These are phyloP conservation scores for Tetraodon nigroviridis DNA, from an alignment of 2,113 vertebrate genomes.

Conservation along the genomic window DNA sequence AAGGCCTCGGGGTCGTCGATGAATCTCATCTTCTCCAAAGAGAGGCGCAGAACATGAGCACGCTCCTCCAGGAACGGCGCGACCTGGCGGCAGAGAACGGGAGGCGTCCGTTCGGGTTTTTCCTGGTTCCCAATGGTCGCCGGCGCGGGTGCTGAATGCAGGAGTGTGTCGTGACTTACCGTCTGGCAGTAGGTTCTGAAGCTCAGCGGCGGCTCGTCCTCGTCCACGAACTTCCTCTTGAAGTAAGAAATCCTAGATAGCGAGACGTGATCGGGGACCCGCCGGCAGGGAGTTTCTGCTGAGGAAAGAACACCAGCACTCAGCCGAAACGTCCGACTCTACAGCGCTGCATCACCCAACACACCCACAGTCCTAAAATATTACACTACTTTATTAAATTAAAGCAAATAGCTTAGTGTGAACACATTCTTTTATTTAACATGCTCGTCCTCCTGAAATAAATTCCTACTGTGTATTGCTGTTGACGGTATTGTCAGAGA, in stretches of 20 bases:
- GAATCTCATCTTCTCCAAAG: constrained; percentile 93
- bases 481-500: no score
- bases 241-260: constrained; percentile 91
- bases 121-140: background rate
- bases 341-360: no score
- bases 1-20: constrained; percentile 95
- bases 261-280: constrained; percentile 83
- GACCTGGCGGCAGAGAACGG: constrained; percentile 68
- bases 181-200: constrained; percentile 88
- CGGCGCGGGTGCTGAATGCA: background rate
- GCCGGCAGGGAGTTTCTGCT: constrained; percentile 84
- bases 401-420: no score
- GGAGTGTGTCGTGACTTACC: constrained; percentile 72
- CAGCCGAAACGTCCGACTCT: no score
- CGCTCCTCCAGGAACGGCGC: constrained; percentile 88
- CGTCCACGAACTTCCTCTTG: constrained; percentile 95
- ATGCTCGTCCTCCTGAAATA: no score
- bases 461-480: no score
- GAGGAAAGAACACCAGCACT: background rate
- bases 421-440: no score
- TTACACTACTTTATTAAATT: no score
- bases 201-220: constrained; percentile 84
- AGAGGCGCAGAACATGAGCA: constrained; percentile 92
- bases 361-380: no score
- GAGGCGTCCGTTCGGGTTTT: no score